phyloP scores from a whole-genome alignment of 1,140 invertebrate species.

The Pomacea maculata region DNA sequence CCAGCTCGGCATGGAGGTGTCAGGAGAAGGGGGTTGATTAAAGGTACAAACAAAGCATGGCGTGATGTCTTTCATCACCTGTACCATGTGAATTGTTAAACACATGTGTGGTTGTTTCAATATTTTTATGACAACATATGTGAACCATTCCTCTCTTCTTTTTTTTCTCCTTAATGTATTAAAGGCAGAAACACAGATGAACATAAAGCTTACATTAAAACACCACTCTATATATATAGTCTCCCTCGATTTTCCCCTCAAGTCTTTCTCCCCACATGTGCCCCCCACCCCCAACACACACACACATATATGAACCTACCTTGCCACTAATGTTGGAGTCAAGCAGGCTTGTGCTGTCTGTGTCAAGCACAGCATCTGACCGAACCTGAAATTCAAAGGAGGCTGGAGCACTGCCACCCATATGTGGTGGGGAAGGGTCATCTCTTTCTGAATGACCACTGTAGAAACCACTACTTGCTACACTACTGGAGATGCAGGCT shows the following conservation, averaged over 20 bases:
- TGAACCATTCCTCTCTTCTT: not conserved
- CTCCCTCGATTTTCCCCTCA: not conserved
- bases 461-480: constrained; percentile 57
- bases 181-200: not conserved
- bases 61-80: too few species aligned
- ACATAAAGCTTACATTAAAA: constrained; percentile 1
- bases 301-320: constrained; percentile 24
- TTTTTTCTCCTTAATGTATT: not conserved
- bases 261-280: too few species aligned
- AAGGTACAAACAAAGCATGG: too few species aligned
- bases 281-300: too few species aligned
- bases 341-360: not conserved
- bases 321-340: constrained; percentile 18
- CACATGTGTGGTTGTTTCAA: too few species aligned
- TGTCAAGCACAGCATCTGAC: not conserved
- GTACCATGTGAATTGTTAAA: too few species aligned
- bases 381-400: constrained; percentile 6
- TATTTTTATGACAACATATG: not conserved
- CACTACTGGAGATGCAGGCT: constrained; percentile 47
- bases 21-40: too few species aligned
- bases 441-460: constrained; percentile 58
- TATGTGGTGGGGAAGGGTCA: constrained; percentile 71
- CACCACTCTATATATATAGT: not conserved
- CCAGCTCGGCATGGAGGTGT: too few species aligned
- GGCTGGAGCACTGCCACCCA: constrained; percentile 65